Base-by-base conservation (phyloP, 2,797 vertebrate genomes). In the Mionectes olivaceus region DNA sequence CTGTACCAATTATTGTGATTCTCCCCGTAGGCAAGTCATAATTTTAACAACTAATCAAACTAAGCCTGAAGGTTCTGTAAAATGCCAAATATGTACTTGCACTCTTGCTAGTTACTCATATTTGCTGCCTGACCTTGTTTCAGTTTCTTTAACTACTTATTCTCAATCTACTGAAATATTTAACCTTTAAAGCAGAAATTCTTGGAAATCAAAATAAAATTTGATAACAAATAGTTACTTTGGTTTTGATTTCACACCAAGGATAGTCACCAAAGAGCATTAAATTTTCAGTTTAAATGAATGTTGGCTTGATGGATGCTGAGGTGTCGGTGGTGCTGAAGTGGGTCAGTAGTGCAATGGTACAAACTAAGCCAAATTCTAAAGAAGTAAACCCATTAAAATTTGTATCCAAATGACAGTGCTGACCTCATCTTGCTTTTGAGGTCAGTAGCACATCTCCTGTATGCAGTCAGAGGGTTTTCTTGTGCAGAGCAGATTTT, bases 1-100 rank as follows among this genome's bases (percentile, higher is more conserved):
- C 98, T 98, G 95, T 97, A 98, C 97, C 98, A 99, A 99, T 99
- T 99, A 99, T 98, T 97, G 97, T 95, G 93, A 97, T 98, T 98
- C 96, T 99, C 98, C 98, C 98, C 95, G 97, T 97, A 93, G 98
- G 98, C 98, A 95, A 97, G 97, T 98, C 96, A 96, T 98, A 98
- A 99, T 99, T 99, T 98, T 98, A 97, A 98, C 98, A 97, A 97
- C 97, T 97, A 97, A 98, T 98, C 98, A 98, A 98, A 98, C 95
- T 91, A 95, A 97, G 94, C 96, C 96, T 96, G 94, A 91, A 97
- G 96, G 96, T 97, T 97, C 90, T 96, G 65, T 94, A 94, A 98
- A 97, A 98, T 97, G 93, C 95, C 93, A 98, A 91, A 96, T 97
- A 95, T 80, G 86, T 96, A 96, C 91, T 95, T 92, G 94, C 33